Percentiles rank a stretch among this genome's conserved stretches.
These are phyloP conservation scores for Dryococelus australis DNA, from an alignment of 2,888 invertebrate species.

Conservation along the genomic window DNA sequence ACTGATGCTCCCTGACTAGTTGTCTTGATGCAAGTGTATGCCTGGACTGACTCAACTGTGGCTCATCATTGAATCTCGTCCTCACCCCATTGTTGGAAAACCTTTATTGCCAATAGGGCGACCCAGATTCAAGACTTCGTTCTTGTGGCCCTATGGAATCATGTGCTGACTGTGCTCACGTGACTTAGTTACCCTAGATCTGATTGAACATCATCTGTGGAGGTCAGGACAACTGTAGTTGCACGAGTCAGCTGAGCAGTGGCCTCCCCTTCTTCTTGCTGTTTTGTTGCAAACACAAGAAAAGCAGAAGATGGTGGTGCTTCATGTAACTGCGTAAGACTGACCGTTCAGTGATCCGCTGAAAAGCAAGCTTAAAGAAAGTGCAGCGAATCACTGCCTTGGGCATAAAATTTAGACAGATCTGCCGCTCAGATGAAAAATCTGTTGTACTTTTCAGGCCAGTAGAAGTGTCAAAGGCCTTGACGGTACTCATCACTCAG, in stretches of 20 bases:
- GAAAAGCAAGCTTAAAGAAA: no score
- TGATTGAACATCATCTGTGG: not conserved
- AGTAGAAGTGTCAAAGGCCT: no score
- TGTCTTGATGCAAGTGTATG: not conserved
- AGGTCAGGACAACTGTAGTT: not conserved
- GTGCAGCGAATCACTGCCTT: no score
- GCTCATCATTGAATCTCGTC: not conserved
- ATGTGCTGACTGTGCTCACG: not conserved
- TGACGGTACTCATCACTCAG: no score
- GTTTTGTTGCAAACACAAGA: not conserved
- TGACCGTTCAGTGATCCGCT: no score
- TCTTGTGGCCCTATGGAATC: not conserved
- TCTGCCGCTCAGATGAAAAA: no score
- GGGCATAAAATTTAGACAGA: no score
- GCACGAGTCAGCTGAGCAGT: not conserved
- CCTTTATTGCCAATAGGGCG: conserved; percentile 3
- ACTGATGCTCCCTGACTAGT: no score
- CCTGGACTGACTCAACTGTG: not conserved
- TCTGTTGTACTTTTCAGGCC: no score
- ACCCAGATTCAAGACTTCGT: not conserved
- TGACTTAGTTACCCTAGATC: no score
- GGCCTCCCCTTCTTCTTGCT: not conserved
- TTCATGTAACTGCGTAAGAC: no score
- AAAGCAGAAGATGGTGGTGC: no score
- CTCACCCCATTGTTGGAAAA: not conserved